Percentiles rank a stretch among this genome's conserved stretches.
phyloP scores from a whole-genome alignment of 1,140 invertebrate genomes.

The Drosophila obscura region DNA sequence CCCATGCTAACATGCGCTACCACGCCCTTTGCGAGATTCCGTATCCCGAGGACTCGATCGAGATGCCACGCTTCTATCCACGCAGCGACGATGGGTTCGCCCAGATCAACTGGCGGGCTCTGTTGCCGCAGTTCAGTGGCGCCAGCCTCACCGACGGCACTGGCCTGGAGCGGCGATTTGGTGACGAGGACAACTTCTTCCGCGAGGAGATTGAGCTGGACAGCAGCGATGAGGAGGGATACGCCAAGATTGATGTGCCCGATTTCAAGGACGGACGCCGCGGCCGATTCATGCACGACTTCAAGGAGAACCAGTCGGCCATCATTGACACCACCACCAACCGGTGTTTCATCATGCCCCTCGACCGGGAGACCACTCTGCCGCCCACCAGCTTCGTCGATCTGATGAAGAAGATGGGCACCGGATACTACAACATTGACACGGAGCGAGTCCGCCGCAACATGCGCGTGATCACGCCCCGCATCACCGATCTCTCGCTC shows the following conservation, averaged over 20 bases:
- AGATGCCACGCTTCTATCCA: conserved; percentile 75
- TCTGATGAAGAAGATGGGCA: conserved; percentile 91
- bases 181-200: conserved; percentile 85
- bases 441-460: conserved; percentile 90
- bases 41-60: conserved; percentile 84
- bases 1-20: conserved; percentile 86
- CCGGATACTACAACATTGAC: conserved; percentile 93
- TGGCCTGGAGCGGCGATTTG: conserved; percentile 8
- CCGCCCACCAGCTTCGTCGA: conserved; percentile 91
- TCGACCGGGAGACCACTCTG: conserved; percentile 90
- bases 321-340: conserved; percentile 91
- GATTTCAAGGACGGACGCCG: conserved; percentile 90
- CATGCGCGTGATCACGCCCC: conserved; percentile 90
- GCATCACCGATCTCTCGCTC: conserved; percentile 87
- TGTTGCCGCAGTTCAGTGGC: conserved; percentile 53
- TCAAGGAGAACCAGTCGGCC: conserved; percentile 90
- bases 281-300: conserved; percentile 95
- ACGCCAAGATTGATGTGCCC: conserved; percentile 92
- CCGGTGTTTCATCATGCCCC: conserved; percentile 94
- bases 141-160: conserved; percentile 9
- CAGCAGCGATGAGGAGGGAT: conserved; percentile 86
- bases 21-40: conserved; percentile 89
- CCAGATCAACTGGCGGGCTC: conserved; percentile 65
- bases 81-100: conserved; percentile 68
- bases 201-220: conserved; percentile 92